Evolutionary conservation across 2,888 invertebrate species (phyloP).

Genomic region (Psylliodes chrysocephalus): DNA sequence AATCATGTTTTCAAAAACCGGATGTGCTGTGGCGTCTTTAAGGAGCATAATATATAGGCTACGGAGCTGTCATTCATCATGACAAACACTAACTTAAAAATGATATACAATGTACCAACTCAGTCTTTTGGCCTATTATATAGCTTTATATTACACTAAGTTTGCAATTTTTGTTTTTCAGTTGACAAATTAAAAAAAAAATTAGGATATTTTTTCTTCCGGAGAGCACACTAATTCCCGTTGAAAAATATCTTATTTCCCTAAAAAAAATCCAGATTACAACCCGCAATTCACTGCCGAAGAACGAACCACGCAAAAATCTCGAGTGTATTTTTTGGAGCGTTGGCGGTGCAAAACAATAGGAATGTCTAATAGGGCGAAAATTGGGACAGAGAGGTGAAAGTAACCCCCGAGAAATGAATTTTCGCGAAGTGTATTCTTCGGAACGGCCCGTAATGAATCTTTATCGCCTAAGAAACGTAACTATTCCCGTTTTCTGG

Average conservation of each 20-base stretch:
- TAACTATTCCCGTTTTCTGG: slow-evolving; percentile 60
- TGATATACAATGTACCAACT: too few species aligned
- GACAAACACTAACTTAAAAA: too few species aligned
- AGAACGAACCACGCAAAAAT: slow-evolving; percentile 29
- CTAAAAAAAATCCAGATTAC: slow-evolving; percentile 15
- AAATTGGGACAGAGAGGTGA: slow-evolving; percentile 36
- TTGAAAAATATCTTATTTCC: background rate
- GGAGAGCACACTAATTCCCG: too few species aligned
- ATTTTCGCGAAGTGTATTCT: slow-evolving; percentile 58
- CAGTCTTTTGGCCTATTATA: too few species aligned
- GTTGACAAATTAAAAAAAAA: too few species aligned
- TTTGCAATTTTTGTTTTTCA: too few species aligned
- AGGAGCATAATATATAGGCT: too few species aligned
- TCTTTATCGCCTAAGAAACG: slow-evolving; percentile 66
- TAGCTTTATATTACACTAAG: too few species aligned
- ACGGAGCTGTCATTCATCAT: too few species aligned
- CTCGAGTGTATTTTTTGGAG: slow-evolving; percentile 28
- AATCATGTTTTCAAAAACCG: too few species aligned
- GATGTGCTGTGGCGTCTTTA: too few species aligned
- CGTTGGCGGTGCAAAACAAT: slow-evolving; percentile 27
- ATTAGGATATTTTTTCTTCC: too few species aligned
- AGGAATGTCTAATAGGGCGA: slow-evolving; percentile 33
- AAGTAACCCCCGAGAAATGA: slow-evolving; percentile 51
- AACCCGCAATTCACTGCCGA: slow-evolving; percentile 18
- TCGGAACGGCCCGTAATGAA: slow-evolving; percentile 62